Evolutionary conservation across 2,113 vertebrate species (phyloP), one percentile per base, ranked within the genome.

Genomic region (Cryptoleucopteryx plumbea): DNA sequence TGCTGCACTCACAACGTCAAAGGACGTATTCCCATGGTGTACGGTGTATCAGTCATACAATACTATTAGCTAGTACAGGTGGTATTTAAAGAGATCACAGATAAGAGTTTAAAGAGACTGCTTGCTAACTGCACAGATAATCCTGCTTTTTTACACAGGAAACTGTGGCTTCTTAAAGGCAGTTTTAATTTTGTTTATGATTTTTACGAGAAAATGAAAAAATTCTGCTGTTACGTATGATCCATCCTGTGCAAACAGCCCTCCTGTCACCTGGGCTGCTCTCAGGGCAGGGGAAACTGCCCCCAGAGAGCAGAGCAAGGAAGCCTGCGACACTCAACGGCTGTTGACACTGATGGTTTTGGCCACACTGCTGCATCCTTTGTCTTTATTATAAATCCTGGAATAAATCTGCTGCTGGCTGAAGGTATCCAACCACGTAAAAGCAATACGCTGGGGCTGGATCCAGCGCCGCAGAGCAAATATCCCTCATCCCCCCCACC

Each of bases 11-110:
- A n/a, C n/a, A 89, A 88, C 42, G 14, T 78, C 92, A 96, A 74
- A 96, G 93, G 97, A 95, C 71, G 4, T 94, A 94, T 94, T 94
- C 93, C 95, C 92, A n/a, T 71, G 91, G 90, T 82, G 91, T 62
- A 66, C 7, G 21, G 89, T 21, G 65, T 78, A 93, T 87, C 96
- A 94, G 79, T 71, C 93, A 90, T 6, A 59, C 62, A 48, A 52
- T 67, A 63, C 93, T 55, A 85, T 66, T 53, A 91, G 90, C 88
- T 19, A 66, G 70, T 59, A 88, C 71, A 92, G 86, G 93, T 62
- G 66, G 90, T 47, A 82, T 87, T 96, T 79, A 79, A 79, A 81
- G 86, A 96, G 87, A 96, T 82, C 13, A 13, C 36, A 95, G 97
- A 97, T 95, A 95, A 95, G 38, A 88, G 70, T 94, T 94, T 86